Base-by-base conservation (phyloP, 2,888 invertebrate genomes). In the Drosophila neonasuta region DNA sequence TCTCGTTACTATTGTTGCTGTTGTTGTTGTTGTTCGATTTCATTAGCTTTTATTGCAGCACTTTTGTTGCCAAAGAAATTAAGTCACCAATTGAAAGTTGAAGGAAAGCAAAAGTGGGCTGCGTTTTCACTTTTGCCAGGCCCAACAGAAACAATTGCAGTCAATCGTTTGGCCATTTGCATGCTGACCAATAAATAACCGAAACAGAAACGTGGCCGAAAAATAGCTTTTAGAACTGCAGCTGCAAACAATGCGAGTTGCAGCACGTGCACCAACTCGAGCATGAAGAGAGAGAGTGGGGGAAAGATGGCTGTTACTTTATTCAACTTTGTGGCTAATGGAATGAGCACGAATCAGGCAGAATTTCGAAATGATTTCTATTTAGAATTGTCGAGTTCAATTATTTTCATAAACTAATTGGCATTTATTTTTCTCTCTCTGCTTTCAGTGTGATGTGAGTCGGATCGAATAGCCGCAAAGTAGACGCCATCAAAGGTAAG, bases 41-140 rank as follows among this genome's bases (percentile, higher is more conserved):
- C 84, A 86, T 84, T 87, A 87, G 84, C 68, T 80, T 80, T 75
- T 80, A 81, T 80, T 80, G 81, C 81, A 80, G 77, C 81, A 79
- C 69, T 75, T 80, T 74, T 78, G 69, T 77, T 71, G 70, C 63
- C 70, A 60, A 79, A 61, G 86, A 86, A 87, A 87, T 84, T 80
- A 87, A 87, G 87, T 86, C 81, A 79, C 84, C 77, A 77, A 84
- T 72, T 74, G 87, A 87, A 87, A 87, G 86, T 77, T 84, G 39
- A 74, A 77, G 68, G 68, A 86, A 86, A 76, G 80, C 79, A 84
- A 80, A 71, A 84, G 84, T 79, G 67, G 58, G 64, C 65, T 52
- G 44, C 17, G 79, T 84, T 86, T 82, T 87, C 82, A 86, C 87
- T 87, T 84, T 74, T 60, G 59, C 54, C 49, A 42, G 29, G 59